Conservation (phyloP, 1,140 invertebrate genomes). For the Eciton burchellii region DNA sequence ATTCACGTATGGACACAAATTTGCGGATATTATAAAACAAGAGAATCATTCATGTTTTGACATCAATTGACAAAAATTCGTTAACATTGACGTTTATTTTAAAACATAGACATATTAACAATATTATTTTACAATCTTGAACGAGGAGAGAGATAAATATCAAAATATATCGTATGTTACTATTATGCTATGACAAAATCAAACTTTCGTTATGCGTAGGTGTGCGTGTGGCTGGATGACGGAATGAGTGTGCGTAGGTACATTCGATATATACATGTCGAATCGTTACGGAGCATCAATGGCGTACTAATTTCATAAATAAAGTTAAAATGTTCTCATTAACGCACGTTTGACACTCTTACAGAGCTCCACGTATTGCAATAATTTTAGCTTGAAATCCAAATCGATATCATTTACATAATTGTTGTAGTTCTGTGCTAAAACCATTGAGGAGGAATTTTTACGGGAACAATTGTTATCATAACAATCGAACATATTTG, state of each 20-base stretch:
- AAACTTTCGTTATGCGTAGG: neutral
- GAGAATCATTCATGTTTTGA: neutral
- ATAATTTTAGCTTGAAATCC: slow-evolving; percentile 66
- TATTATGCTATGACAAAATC: neutral
- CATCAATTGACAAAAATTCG: neutral
- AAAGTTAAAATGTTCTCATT: slow-evolving; percentile 52
- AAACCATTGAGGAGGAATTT: neutral
- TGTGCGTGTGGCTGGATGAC: too few relatives aligned
- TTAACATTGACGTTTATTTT: neutral
- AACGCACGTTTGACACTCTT: slow-evolving; percentile 69
- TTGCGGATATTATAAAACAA: too few relatives aligned
- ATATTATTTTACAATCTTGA: slow-evolving; percentile 17
- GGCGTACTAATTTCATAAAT: slow-evolving; percentile 48
- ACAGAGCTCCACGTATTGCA: slow-evolving; percentile 73
- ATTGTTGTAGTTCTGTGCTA: slow-evolving; percentile 33
- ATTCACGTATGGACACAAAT: neutral
- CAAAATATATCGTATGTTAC: neutral
- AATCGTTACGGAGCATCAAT: neutral
- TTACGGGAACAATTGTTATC: neutral
- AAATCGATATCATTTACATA: slow-evolving; percentile 58
- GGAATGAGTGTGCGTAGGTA: too few relatives aligned
- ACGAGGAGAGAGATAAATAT: too few relatives aligned
- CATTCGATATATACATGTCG: too few relatives aligned
- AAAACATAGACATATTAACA: neutral
- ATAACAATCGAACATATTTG: neutral